Evolutionary conservation across 2,113 vertebrate species (phyloP), one percentile per base, ranked within the genome.

Genomic region (Varanus komodoensis): DNA sequence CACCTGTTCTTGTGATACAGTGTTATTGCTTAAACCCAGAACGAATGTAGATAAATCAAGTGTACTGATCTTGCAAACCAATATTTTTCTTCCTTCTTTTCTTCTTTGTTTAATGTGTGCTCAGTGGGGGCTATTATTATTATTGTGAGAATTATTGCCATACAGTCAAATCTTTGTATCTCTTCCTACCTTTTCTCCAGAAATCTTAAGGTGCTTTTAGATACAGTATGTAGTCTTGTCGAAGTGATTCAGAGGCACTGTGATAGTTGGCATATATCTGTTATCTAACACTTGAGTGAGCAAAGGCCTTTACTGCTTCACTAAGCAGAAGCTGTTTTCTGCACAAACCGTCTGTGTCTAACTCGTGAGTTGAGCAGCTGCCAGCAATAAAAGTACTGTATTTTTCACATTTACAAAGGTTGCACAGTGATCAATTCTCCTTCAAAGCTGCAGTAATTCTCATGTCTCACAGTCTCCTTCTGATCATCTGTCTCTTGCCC

Each of bases 251-350:
- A 57, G 48, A 82, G 78, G 80, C 73, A 69, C 19, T 84, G 61
- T 71, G 73, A 57, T 91, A 23, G 44, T 44, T 84, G 67, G 6
- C 69, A 91, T 19, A 84, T 87, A 67, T 78, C 73, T 57, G 48
- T 91, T 88, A 54, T 84, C 50, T 84, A 84, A 71, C 86, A 79
- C 61, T 75, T 57, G 84, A 90, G n/a, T 69, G 80, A 38, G 74
- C 68, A 88, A 29, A 54, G 57, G 61, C 57, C 78, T 82, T 83
- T 91, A 83, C 77, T 90, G 84, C 84, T 82, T 87, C 84, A 87
- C 69, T 83, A 64, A 87, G 79, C 86, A 88, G 34, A 91, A 91
- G 86, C 74, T 84, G 73, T 88, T 91, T 82, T 87, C 78, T 54
- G 17, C 44, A 87, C 38, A 83, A 84, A 64, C 82, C 73, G 34